Evolutionary conservation across 64 coral and sea anemone species (phyloP).

Genomic region (Montipora cactus): DNA sequence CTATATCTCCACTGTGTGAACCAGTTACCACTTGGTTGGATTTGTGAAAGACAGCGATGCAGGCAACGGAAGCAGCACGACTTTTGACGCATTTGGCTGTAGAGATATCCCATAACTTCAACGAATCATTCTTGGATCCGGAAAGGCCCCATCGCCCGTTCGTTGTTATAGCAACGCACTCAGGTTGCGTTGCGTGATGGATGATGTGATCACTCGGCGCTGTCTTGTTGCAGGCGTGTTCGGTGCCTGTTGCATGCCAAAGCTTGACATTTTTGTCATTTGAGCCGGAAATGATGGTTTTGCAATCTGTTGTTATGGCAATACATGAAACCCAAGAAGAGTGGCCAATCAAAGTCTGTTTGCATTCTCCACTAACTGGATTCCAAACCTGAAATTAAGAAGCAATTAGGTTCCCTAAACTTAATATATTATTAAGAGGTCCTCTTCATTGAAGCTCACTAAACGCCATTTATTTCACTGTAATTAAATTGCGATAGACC

Average conservation of each 20-base stretch:
- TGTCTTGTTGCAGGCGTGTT: constrained; percentile 25
- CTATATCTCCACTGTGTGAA: constrained; percentile 62
- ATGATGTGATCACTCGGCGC: constrained; percentile 78
- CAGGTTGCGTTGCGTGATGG: constrained; percentile 75
- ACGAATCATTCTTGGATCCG: constrained; percentile 80
- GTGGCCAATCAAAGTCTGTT: constrained; percentile 84
- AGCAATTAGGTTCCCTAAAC: no score
- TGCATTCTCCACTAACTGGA: constrained; percentile 66
- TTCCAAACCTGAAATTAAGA: constrained; percentile 67
- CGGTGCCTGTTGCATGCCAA: constrained; percentile 67
- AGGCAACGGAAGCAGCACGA: constrained; percentile 62
- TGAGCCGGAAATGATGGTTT: constrained; percentile 86
- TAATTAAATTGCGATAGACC: no score
- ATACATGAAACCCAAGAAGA: constrained; percentile 88
- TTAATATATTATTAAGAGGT: no score
- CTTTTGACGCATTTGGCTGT: constrained; percentile 29
- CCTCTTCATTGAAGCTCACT: no score
- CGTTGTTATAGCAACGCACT: constrained; percentile 85
- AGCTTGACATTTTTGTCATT: constrained; percentile 93
- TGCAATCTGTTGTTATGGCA: constrained; percentile 75
- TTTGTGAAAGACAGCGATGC: constrained; percentile 45
- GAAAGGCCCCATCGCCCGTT: constrained; percentile 75
- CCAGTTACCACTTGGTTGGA: constrained; percentile 70
- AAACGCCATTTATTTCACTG: no score
- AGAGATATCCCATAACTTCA: constrained; percentile 81